Conservation (phyloP, 1,140 invertebrate genomes). For the Batillaria attramentaria region DNA sequence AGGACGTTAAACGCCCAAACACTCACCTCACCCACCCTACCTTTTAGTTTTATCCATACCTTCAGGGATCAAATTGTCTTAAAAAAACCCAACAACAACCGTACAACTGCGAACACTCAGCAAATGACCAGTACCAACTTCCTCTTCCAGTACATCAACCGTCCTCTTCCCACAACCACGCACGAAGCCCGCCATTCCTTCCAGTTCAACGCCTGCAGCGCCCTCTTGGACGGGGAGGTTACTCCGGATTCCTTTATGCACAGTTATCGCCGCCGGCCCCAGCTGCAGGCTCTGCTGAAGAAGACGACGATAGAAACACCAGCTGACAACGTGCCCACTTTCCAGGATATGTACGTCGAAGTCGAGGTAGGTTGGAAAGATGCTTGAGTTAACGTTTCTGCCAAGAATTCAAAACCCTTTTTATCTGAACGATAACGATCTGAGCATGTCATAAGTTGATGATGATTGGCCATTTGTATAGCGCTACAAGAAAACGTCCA, state of each 20-base stretch:
- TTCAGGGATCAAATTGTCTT: too few relatives aligned
- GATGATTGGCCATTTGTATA: too few relatives aligned
- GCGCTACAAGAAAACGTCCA: too few relatives aligned
- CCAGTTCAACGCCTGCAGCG: slow-evolving; percentile 60
- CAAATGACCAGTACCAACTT: slow-evolving; percentile 1
- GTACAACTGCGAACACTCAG: too few relatives aligned
- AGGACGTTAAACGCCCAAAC: too few relatives aligned
- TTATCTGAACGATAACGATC: too few relatives aligned
- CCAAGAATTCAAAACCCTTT: too few relatives aligned
- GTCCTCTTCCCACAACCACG: slow-evolving; percentile 51
- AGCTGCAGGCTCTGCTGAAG: slow-evolving; percentile 47
- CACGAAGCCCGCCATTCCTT: slow-evolving; percentile 64
- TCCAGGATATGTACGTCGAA: slow-evolving; percentile 62
- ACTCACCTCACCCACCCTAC: too few relatives aligned
- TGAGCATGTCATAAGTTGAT: too few relatives aligned
- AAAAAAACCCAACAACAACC: too few relatives aligned
- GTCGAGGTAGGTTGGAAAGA: slow-evolving; percentile 44
- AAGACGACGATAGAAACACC: slow-evolving; percentile 48
- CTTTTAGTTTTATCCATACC: too few relatives aligned
- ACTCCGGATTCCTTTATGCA: slow-evolving; percentile 47
- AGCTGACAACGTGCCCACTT: slow-evolving; percentile 52
- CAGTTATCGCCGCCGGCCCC: slow-evolving; percentile 32
- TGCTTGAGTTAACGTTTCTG: too few relatives aligned
- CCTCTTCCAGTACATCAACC: slow-evolving; percentile 59
- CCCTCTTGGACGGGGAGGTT: slow-evolving; percentile 56